Conservation (phyloP, 2,888 invertebrate genomes). For the Stratiomys singularior region DNA sequence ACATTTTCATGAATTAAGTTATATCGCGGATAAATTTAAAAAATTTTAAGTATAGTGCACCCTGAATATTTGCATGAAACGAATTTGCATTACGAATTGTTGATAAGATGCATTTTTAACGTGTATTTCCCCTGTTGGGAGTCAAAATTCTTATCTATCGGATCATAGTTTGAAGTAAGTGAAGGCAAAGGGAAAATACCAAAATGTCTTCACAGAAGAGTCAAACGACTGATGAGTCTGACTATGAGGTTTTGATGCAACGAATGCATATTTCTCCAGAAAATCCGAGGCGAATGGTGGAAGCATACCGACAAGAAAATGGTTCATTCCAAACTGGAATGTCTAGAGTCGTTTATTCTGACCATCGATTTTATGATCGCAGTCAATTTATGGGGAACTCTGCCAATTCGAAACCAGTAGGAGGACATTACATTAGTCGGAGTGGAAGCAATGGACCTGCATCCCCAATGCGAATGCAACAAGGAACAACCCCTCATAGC, state of each 20-base stretch:
- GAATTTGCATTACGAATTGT: background rate
- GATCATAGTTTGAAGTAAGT: background rate
- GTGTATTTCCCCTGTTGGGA: background rate
- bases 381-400: conserved; percentile 65
- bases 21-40: background rate
- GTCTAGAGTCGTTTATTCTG: conserved; percentile 52
- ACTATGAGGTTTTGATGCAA: conserved; percentile 62
- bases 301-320: conserved; percentile 73
- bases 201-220: conserved; percentile 52
- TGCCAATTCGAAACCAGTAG: conserved; percentile 77
- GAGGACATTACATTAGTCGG: background rate
- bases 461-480: conserved; percentile 61
- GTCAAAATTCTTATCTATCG: background rate
- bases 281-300: conserved; percentile 68
- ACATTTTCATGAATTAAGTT: background rate
- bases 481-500: conserved; percentile 63
- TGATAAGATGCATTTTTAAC: background rate
- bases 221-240: conserved; percentile 56
- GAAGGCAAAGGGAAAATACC: background rate
- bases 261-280: conserved; percentile 58
- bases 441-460: conserved; percentile 66
- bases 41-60: background rate
- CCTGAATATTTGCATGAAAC: background rate
- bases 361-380: conserved; percentile 74
- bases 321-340: conserved; percentile 57